Conservation (phyloP, 1,140 invertebrate genomes). For the Acromyrmex echinatior region DNA sequence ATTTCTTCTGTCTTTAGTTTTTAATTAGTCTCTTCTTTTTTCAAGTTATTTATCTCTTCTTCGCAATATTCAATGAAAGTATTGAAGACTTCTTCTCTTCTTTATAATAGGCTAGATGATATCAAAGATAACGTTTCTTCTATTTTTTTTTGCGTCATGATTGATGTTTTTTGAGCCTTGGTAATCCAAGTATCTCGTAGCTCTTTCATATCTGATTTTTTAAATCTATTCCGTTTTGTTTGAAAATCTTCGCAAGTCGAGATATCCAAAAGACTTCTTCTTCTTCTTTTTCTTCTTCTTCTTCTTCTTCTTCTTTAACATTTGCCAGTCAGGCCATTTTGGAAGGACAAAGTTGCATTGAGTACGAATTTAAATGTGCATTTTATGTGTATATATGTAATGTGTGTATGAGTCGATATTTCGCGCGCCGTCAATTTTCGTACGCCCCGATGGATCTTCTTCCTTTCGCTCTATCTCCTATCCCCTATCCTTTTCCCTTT, state of each 20-base stretch:
- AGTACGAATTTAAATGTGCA: constrained; percentile 51
- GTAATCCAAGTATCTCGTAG: background rate
- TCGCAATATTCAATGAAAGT: constrained; percentile 14
- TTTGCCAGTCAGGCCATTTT: constrained; percentile 50
- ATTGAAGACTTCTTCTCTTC: constrained; percentile 4
- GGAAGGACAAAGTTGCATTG: constrained; percentile 43
- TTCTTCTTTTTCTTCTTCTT: constrained; percentile 12
- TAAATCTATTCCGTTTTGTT: constrained; percentile 5
- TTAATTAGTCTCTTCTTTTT: background rate
- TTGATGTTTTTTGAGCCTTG: constrained; percentile 10
- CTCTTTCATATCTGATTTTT: background rate
- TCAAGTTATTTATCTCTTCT: background rate
- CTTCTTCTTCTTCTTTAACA: background rate
- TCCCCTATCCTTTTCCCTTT: constrained; percentile 16
- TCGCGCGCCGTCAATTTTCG: constrained; percentile 15
- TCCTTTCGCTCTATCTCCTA: constrained; percentile 14
- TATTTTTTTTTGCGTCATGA: background rate
- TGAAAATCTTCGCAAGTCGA: constrained; percentile 23
- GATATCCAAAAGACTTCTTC: background rate
- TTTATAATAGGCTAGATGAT: constrained; percentile 10
- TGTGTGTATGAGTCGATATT: constrained; percentile 56
- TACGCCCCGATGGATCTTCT: constrained; percentile 24
- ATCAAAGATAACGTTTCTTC: constrained; percentile 2
- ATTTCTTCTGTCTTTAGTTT: background rate
- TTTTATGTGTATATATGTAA: constrained; percentile 40